These are phyloP conservation scores for Aplidium turbinatum DNA, from an alignment of 23 tunicate genomes.

Conservation along the genomic window DNA sequence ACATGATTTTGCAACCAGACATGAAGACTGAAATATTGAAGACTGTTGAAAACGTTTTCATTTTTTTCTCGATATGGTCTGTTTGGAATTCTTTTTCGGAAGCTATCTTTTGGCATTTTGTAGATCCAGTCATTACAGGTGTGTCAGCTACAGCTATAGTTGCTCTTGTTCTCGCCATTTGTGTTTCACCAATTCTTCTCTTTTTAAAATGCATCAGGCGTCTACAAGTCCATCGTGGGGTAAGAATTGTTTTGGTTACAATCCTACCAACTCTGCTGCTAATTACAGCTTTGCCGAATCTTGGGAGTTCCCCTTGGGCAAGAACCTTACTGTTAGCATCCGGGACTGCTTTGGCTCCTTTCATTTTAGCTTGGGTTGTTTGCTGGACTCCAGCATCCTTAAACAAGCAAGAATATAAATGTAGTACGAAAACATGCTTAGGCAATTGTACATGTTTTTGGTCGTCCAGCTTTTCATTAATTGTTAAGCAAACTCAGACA, in stretches of 20 bases:
- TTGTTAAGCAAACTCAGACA: too few species aligned
- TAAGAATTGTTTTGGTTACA: neutral
- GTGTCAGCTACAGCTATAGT: slow-evolving; percentile 37
- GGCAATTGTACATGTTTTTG: too few species aligned
- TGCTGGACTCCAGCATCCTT: too few species aligned
- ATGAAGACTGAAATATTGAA: neutral
- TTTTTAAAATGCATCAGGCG: slow-evolving; percentile 10
- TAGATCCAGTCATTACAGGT: slow-evolving; percentile 57
- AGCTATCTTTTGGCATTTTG: slow-evolving; percentile 75
- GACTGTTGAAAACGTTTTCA: neutral
- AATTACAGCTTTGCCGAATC: slow-evolving; percentile 30
- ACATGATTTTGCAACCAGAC: too few species aligned
- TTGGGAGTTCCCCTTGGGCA: slow-evolving; percentile 6
- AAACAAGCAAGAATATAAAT: too few species aligned
- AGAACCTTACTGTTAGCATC: slow-evolving; percentile 38
- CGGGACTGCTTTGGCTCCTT: slow-evolving; percentile 25
- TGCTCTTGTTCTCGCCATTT: slow-evolving; percentile 6
- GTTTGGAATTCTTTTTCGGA: slow-evolving; percentile 40
- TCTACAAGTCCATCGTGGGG: neutral
- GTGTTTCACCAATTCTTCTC: slow-evolving; percentile 35
- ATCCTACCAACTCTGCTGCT: slow-evolving; percentile 6
- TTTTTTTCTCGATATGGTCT: slow-evolving; percentile 1
- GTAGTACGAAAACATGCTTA: too few species aligned
- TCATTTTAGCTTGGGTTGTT: neutral
- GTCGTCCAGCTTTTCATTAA: too few species aligned